phyloP scores from a whole-genome alignment of 2,797 vertebrate genomes.

The Schizothorax lantsangensis region DNA sequence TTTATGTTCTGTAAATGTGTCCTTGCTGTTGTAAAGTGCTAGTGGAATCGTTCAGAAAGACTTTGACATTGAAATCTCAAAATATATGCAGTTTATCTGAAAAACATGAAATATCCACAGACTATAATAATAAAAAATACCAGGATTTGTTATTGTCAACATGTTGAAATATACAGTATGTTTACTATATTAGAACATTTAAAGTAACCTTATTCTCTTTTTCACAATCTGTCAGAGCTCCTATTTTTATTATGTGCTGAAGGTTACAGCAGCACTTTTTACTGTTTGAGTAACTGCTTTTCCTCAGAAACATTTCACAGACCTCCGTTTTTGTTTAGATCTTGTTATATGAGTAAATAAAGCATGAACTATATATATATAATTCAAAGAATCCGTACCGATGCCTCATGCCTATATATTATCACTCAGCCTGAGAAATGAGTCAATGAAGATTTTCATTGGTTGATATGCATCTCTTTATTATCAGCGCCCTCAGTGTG shows the following conservation, averaged over 20 bases:
- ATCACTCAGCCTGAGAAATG: slow-evolving; percentile 20
- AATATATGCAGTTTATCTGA: not conserved
- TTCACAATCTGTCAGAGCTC: not conserved
- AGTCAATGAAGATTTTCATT: not conserved
- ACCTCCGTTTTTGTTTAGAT: not conserved
- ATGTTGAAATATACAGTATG: not conserved
- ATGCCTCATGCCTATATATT: not conserved
- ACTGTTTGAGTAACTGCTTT: slow-evolving; percentile 8
- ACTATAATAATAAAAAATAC: not conserved
- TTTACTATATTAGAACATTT: not conserved
- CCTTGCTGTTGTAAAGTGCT: not conserved
- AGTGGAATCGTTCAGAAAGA: not conserved
- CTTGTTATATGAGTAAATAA: not conserved
- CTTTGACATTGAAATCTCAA: not conserved
- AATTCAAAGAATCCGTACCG: slow-evolving; percentile 5
- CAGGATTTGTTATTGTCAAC: not conserved
- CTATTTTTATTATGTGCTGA: not conserved
- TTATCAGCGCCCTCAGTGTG: slow-evolving; percentile 30
- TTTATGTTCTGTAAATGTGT: slow-evolving; percentile 1
- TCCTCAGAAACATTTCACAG: not conserved
- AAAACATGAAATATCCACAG: not conserved
- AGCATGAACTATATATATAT: not conserved
- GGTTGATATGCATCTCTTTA: slow-evolving; percentile 35
- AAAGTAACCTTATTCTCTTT: not conserved
- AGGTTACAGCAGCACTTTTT: not conserved